Conservation (phyloP, 2,888 invertebrate genomes). For the Trichogramma evanescens region DNA sequence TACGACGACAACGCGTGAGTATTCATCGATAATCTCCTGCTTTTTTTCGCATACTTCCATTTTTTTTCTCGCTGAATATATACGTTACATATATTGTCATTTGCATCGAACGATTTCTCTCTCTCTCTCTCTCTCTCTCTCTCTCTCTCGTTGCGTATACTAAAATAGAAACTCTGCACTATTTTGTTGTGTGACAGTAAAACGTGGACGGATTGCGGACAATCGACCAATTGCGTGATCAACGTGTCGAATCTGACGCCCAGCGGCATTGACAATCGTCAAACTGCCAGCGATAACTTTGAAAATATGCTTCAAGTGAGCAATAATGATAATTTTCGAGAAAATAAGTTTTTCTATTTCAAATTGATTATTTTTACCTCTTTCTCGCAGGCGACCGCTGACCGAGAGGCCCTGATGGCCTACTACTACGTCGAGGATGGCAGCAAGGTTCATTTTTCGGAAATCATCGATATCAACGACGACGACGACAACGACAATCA, state of each 20-base stretch:
- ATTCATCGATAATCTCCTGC: background rate
- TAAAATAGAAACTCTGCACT: background rate
- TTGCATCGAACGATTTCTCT: background rate
- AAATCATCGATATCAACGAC: slow-evolving; percentile 65
- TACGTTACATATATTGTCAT: background rate
- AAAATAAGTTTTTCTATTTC: slow-evolving; percentile 39
- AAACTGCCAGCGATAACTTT: slow-evolving; percentile 49
- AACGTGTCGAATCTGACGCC: slow-evolving; percentile 35
- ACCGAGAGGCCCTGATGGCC: slow-evolving; percentile 83
- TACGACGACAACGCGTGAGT: slow-evolving; percentile 52
- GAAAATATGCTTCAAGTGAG: slow-evolving; percentile 51
- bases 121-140: background rate
- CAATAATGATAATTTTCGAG: background rate
- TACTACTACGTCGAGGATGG: slow-evolving; percentile 87
- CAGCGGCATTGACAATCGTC: background rate
- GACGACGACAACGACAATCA: background rate
- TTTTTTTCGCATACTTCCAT: background rate
- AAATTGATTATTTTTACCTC: slow-evolving; percentile 42
- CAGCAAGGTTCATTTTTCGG: slow-evolving; percentile 80
- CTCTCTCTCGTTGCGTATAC: background rate
- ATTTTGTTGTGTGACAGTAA: slow-evolving; percentile 29
- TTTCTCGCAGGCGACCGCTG: slow-evolving; percentile 64
- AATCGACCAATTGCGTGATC: slow-evolving; percentile 37
- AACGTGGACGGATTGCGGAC: slow-evolving; percentile 34
- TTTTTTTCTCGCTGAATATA: background rate